Evolutionary conservation across 2,797 vertebrate genomes (phyloP), one percentile per base, ranked within the genome.

Genomic region (Clarias pachynema): DNA sequence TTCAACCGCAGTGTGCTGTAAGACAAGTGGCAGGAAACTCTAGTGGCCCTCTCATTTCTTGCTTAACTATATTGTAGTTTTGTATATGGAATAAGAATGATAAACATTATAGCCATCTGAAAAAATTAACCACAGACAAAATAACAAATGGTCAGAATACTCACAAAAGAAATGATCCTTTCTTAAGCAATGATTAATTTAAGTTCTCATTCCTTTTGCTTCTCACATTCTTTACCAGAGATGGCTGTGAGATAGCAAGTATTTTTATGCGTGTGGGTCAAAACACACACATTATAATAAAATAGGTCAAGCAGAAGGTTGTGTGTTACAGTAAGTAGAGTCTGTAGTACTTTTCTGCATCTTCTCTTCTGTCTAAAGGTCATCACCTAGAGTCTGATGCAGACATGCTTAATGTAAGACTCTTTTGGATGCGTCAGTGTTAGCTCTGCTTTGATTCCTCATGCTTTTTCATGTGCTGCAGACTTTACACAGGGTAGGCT

Each of bases 381-480:
- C 72, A 31, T 75, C 49, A 56, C 73, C 49, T 56, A 20, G n/a
- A 75, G 73, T 15, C 8, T 31, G 73, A 75, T 20, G 73, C 20
- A 8, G 56, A 29, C 44, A 16, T 31, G 49, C 15, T 75, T 75
- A 56, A 75, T 56, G 49, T 75, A 26, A 56, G 14, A 31, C 29
- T 31, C 73, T 56, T 56, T 57, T 75, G 26, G 16, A 57, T 20
- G 73, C 20, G 49, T 20, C 29, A 8, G 24, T 49, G 79, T 78
- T 74, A 34, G 72, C 56, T 82, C 31, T 31, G 57, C 70, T 82
- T 86, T 82, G 60, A 75, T 82, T 77, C 70, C 59, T 79, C 37
- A 79, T 79, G 62, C 79, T 53, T 72, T 86, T 83, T 79, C 56
- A 86, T 86, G 85, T 63, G 44, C 82, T 77, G 44, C 62, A 69